phyloP scores from a whole-genome alignment of 2,113 vertebrate genomes.

The Numenius arquata region DNA sequence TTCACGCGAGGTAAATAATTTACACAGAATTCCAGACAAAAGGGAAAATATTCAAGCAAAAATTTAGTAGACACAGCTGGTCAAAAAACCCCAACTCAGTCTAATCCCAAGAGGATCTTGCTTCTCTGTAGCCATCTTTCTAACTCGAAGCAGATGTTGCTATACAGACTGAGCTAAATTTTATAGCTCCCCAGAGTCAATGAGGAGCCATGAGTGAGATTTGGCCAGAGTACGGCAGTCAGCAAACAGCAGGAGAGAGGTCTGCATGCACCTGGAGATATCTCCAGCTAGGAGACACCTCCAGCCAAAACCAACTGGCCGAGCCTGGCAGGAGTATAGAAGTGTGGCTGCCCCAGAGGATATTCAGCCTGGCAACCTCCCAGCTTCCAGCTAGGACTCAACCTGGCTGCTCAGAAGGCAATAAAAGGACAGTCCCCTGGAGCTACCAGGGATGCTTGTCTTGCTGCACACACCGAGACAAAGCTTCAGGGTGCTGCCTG shows the following conservation, averaged over 20 bases:
- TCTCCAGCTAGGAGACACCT: not conserved
- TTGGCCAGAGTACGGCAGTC: no score
- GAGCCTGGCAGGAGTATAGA: not conserved
- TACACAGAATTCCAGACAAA: not conserved
- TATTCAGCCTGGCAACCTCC: not conserved
- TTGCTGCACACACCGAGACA: fast-evolving
- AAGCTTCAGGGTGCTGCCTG: not conserved
- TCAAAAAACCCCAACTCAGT: not conserved
- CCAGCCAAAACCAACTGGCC: not conserved
- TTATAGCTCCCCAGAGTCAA: not conserved
- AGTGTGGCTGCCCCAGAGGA: not conserved
- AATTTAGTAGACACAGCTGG: not conserved
- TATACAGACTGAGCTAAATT: not conserved
- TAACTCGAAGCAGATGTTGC: not conserved
- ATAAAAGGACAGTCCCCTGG: not conserved
- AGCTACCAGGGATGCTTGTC: not conserved
- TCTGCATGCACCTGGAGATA: not conserved
- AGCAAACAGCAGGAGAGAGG: not conserved
- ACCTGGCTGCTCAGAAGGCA: not conserved
- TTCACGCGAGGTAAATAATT: not conserved
- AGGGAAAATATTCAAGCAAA: not conserved
- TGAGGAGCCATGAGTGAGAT: not conserved
- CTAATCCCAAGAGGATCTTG: not conserved
- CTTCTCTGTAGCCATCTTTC: not conserved
- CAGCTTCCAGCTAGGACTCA: not conserved